These are phyloP conservation scores for Stichopus horrens DNA, from an alignment of 53 echinoderm and acorn worm genomes.

Conservation along the genomic window DNA sequence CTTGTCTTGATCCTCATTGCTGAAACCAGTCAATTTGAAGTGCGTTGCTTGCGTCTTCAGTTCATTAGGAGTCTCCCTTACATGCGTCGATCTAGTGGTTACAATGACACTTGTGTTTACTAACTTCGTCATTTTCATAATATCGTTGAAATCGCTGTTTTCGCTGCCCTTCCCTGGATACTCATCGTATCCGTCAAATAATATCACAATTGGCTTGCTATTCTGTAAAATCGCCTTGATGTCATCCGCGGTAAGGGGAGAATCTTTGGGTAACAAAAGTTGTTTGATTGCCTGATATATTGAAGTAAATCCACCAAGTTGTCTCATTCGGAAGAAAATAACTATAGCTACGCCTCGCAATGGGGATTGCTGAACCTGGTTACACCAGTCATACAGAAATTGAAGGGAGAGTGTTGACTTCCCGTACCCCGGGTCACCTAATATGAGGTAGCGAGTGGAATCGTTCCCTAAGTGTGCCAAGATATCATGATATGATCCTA, in stretches of 20 bases:
- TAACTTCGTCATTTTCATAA: background rate
- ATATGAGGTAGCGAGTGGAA: background rate
- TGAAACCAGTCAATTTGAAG: background rate
- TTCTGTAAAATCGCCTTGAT: background rate
- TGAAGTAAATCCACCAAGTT: background rate
- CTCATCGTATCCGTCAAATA: conserved; percentile 30
- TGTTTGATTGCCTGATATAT: conserved; percentile 2
- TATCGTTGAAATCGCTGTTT: conserved; percentile 6
- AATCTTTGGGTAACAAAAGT: conserved; percentile 24
- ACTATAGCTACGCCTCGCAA: background rate
- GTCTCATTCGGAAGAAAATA: conserved; percentile 14
- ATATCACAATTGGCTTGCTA: background rate
- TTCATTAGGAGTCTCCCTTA: too few relatives aligned
- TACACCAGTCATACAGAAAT: conserved; percentile 25
- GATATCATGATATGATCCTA: conserved; percentile 14
- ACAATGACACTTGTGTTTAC: too few relatives aligned
- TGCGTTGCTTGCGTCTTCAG: background rate
- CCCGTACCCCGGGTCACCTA: conserved; percentile 23
- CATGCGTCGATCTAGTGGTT: too few relatives aligned
- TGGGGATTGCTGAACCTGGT: background rate
- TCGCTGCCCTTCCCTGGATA: conserved; percentile 2
- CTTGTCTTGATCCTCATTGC: background rate
- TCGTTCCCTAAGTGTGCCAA: background rate
- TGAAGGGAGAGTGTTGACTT: conserved; percentile 23
- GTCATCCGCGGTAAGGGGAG: background rate